These are phyloP conservation scores for Geotrupes spiniger DNA, from an alignment of 2,888 invertebrate species.

Conservation along the genomic window DNA sequence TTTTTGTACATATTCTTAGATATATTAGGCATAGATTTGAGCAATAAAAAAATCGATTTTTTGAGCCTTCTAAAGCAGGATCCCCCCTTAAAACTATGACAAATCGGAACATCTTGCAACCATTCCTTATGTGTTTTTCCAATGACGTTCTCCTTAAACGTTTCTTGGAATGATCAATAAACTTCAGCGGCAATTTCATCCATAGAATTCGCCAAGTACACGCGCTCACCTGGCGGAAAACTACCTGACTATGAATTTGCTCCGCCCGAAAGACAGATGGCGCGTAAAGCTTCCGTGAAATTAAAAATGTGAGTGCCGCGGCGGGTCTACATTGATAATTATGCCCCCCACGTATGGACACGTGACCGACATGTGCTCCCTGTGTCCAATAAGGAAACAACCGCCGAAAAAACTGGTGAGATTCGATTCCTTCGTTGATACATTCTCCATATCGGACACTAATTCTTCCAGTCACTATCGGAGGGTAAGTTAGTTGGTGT, in stretches of 20 bases:
- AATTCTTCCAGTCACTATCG: slow-evolving; percentile 24
- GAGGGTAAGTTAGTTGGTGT: slow-evolving; percentile 26
- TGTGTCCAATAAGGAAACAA: slow-evolving; percentile 58
- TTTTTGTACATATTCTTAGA: too few relatives aligned
- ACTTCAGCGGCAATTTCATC: neutral
- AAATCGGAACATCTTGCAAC: too few relatives aligned
- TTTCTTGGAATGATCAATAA: slow-evolving; percentile 3
- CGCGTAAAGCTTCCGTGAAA: neutral
- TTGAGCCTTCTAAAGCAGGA: too few relatives aligned
- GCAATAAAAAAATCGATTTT: too few relatives aligned
- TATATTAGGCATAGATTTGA: too few relatives aligned
- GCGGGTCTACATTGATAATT: slow-evolving; percentile 24
- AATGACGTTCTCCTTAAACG: too few relatives aligned
- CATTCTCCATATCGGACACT: slow-evolving; percentile 59
- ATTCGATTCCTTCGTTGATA: slow-evolving; percentile 62
- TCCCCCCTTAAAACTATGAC: too few relatives aligned
- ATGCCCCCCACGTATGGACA: slow-evolving; percentile 53
- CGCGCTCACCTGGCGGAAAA: neutral
- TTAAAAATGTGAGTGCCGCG: slow-evolving; percentile 3
- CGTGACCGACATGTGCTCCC: slow-evolving; percentile 56
- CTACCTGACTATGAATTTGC: too few relatives aligned
- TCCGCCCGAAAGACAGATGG: too few relatives aligned
- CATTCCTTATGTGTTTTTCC: too few relatives aligned
- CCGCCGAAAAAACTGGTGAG: slow-evolving; percentile 59
- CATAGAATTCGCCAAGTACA: neutral